These are phyloP conservation scores for Aleiodes leptofemur DNA, from an alignment of 2,888 invertebrate species.

Conservation along the genomic window DNA sequence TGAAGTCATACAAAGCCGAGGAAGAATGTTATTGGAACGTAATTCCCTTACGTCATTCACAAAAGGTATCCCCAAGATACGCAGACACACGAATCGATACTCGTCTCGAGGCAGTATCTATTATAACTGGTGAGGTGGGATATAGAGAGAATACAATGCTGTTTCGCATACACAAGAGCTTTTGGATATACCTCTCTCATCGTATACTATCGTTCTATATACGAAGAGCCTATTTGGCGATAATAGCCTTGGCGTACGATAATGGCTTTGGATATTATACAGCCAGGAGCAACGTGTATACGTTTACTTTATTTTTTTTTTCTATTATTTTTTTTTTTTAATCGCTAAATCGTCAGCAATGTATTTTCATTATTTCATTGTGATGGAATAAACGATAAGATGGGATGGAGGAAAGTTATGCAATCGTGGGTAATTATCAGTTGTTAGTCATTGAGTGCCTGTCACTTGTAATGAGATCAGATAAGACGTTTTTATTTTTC, in stretches of 20 bases:
- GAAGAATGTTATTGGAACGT: neutral
- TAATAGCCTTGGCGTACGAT: constrained; percentile 40
- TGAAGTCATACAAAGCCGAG: neutral
- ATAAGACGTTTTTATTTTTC: no score
- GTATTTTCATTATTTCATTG: no score
- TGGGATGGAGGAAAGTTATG: no score
- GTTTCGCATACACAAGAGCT: constrained; percentile 32
- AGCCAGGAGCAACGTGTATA: constrained; percentile 7
- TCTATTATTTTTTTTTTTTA: neutral
- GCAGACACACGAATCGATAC: constrained; percentile 37
- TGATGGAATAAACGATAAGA: no score
- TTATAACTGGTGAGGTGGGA: constrained; percentile 32
- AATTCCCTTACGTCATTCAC: constrained; percentile 1
- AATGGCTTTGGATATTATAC: constrained; percentile 35
- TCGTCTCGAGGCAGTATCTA: constrained; percentile 44
- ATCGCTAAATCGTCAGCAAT: neutral
- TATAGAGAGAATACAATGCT: constrained; percentile 26
- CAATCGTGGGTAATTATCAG: neutral
- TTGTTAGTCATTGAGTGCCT: neutral
- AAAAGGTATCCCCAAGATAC: constrained; percentile 31
- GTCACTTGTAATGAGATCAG: no score
- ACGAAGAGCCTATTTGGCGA: constrained; percentile 37
- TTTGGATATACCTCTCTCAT: constrained; percentile 5
- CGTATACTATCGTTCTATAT: constrained; percentile 28
- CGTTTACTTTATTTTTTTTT: neutral